Base-by-base conservation (phyloP, 2,797 vertebrate genomes). In the Lycodopsis pacificus region DNA sequence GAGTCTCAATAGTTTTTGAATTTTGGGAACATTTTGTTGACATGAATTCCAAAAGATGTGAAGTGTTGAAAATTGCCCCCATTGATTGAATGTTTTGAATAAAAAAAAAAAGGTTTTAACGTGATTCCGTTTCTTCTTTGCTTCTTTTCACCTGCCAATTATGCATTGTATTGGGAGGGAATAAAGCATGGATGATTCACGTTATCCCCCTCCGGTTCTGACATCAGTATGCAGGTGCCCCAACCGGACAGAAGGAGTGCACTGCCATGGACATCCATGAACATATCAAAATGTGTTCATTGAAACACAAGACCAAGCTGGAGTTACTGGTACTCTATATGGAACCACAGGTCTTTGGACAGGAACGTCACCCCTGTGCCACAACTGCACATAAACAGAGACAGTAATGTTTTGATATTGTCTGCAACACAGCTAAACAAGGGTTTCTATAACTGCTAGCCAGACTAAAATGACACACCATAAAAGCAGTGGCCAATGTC, bases 61-160 rank as follows among this genome's bases (percentile, higher is more conserved):
- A 61, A 40, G n/a, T 46, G 27, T 20, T 76, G 48, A 25, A 44
- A 46, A 34, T 34, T 34, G 32, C 5, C 32, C 32, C 32, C 32
- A 51, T 12, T 57, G 22, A 49, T 30, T 1, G 0, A 1, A 38
- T 42, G 30, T 64, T 36, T 44, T 34, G 17, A 42, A 11, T 56
- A 32, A 42, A 36, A 32, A 25, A 7, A 67, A 19, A 15, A 48
- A 20, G 25, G 20, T 51, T 32, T 51, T 32, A 51, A 49, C 49
- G 13, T 49, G 20, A 49, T 49, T 53, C 11, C 9, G 12, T 53
- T 53, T 25, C 22, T 25, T 25, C 51, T 25, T 53, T 13, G n/a
- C 19, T 66, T 48, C 25, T 65, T 48, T 66, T 51, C 25, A 51
- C 22, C 53, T 42, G 56, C 22, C 36, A 76, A 42, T 51, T 40